Base-by-base conservation (phyloP, 2,797 vertebrate species). In the Lacerta agilis region DNA sequence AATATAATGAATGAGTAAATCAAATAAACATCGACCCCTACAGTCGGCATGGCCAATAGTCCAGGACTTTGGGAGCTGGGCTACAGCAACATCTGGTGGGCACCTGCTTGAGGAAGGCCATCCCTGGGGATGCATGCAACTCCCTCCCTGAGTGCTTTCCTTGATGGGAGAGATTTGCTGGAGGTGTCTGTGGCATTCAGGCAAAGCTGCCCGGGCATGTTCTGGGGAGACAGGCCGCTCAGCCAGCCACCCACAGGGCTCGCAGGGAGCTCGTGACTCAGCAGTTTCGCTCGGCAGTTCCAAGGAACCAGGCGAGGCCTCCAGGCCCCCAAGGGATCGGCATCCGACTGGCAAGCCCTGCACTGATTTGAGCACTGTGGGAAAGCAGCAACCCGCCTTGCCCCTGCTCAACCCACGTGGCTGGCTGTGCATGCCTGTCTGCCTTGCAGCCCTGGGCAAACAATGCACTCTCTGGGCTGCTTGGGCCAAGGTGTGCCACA, bases 201-300 rank as follows among this genome's bases (percentile, higher is more conserved):
- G 83, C 11, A 67, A 86, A 86, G 91, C 90, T 89, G 96, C 88
- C 95, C 0, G 1, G 93, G 88, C 95, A 49, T 82, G 92, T 2
- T 13, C 9, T 8, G 2, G 27, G 66, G 11, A 11, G 61, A 71
- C 78, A 58, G 66, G 87, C 83, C 43, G n/a, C 87, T 79, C 88
- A 43, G 66, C 92, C 94, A 80, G 66, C 92, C 94, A 80, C 94
- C 93, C 92, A 81, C 85, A 1, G 73, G 71, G 91, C 41, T 92
- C 67, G 61, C 38, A 55, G 49, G 49, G 49, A 55, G 13, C 41
- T 89, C 73, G 91, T 92, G 93, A 94, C 81, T 91, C 92, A 92
- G 79, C 80, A 92, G 96, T 96, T 96, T 96, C 95, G 33, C 91
- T 92, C 17, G 8, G 87, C 73, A 73, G 80, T 94, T 93, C 93